Conservation (phyloP, 2,113 vertebrate genomes). For the Garra rufa region DNA sequence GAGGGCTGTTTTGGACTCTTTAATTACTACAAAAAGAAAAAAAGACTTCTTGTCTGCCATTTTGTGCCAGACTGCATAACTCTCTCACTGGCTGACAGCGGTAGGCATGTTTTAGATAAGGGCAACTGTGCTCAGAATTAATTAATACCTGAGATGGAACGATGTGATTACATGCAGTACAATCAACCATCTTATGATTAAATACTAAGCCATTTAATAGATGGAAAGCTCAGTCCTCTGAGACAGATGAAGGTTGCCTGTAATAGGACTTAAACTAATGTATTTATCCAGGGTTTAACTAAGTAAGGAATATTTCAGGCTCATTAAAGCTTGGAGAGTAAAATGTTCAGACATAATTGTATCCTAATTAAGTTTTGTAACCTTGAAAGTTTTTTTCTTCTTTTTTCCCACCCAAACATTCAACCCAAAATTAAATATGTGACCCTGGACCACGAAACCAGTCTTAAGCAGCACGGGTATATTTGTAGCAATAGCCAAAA, state of each 20-base stretch:
- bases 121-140: not conserved
- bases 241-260: not conserved
- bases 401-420: not conserved
- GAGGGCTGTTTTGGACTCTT: not conserved
- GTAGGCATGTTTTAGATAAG: not conserved
- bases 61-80: not conserved
- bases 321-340: not conserved
- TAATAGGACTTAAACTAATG: not conserved
- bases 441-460: no score
- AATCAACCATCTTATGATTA: not conserved
- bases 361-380: not conserved
- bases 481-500: no score
- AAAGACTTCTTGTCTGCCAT: not conserved
- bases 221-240: not conserved
- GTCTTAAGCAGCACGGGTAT: no score
- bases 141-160: constrained; percentile 16
- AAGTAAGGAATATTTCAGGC: not conserved
- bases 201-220: constrained; percentile 7
- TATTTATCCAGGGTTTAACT: not conserved
- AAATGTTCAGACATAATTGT: not conserved
- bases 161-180: not conserved
- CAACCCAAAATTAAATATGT: not conserved
- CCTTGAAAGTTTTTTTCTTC: not conserved
- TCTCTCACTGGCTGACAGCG: not conserved
- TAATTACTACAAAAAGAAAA: not conserved